Conservation (phyloP, 92 coral and sea anemone species). For the Umimayanthus chanpuru region DNA sequence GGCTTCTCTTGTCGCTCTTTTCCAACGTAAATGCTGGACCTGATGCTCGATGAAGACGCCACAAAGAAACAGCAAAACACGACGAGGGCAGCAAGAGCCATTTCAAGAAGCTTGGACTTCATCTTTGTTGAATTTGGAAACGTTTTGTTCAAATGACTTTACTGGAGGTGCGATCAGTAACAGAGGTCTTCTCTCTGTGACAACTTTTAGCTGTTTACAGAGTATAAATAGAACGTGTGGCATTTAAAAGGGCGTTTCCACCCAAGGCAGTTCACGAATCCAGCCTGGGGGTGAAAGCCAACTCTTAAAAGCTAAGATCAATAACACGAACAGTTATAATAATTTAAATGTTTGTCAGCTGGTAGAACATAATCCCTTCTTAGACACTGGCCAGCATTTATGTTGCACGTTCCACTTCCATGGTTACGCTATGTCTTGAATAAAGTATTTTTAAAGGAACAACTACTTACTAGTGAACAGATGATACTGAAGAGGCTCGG, state of each 20-base stretch:
- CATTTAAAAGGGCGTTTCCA: constrained; percentile 36
- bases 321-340: constrained; percentile 14
- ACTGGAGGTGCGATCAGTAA: neutral
- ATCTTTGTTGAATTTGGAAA: neutral
- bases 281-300: constrained; percentile 24
- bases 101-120: neutral
- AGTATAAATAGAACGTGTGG: constrained; percentile 8
- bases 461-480: no score
- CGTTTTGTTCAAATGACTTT: neutral
- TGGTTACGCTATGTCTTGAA: no score
- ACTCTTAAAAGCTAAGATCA: neutral
- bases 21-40: constrained; percentile 32
- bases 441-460: no score
- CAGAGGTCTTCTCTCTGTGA: neutral
- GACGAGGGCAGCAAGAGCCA: neutral
- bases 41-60: neutral
- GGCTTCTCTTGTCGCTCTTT: neutral
- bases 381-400: constrained; percentile 18
- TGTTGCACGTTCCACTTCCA: neutral
- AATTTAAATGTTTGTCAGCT: constrained; percentile 3
- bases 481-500: no score
- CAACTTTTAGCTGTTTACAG: neutral
- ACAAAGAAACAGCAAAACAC: neutral
- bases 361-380: constrained; percentile 27
- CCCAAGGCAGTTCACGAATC: neutral